These are phyloP conservation scores for Diogma glabrata DNA, from an alignment of 2,888 invertebrate genomes.

Conservation along the genomic window DNA sequence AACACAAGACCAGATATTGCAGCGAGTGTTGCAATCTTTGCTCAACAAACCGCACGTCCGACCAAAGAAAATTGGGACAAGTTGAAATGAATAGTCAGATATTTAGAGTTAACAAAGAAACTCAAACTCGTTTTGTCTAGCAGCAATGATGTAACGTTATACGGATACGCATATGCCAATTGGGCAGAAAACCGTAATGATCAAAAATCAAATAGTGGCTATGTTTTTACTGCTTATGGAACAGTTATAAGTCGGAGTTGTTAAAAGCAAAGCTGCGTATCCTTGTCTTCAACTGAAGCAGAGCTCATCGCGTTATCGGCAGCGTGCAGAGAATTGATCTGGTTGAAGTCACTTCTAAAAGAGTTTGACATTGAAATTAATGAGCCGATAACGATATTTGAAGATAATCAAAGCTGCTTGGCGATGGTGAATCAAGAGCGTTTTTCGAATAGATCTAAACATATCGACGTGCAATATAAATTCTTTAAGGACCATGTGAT, in stretches of 20 bases:
- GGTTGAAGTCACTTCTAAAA: no score
- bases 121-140: no score
- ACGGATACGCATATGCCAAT: no score
- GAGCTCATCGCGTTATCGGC: no score
- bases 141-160: no score
- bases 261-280: no score
- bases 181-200: constrained; percentile 24
- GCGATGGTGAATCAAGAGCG: background rate
- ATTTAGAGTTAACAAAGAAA: background rate
- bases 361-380: no score
- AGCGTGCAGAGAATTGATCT: no score
- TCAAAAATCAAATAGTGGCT: constrained; percentile 26
- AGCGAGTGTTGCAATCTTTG: background rate
- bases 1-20: background rate
- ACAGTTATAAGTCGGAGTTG: no score
- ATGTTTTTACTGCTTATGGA: constrained; percentile 18
- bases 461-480: background rate
- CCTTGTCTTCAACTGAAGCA: no score
- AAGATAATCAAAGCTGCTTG: background rate
- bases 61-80: background rate
- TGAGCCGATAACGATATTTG: no score
- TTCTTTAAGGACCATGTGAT: background rate
- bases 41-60: background rate
- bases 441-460: background rate
- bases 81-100: background rate